These are phyloP conservation scores for Aphelocoma californica DNA, from an alignment of 2,797 vertebrate species.

Conservation along the genomic window DNA sequence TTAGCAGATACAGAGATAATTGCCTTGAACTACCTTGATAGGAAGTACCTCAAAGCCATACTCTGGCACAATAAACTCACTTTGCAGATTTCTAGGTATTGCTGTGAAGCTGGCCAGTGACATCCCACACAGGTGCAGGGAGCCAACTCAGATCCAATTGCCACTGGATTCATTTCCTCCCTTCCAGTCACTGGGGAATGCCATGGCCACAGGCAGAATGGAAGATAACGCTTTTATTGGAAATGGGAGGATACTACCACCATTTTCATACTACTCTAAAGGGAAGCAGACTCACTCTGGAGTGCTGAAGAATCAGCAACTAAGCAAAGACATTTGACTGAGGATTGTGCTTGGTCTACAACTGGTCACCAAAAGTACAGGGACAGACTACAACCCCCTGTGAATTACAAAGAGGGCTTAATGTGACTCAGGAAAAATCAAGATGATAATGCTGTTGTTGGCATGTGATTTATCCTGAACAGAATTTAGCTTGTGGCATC, in stretches of 20 bases:
- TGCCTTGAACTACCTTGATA: not conserved
- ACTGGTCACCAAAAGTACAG: not conserved
- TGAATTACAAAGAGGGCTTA: not conserved
- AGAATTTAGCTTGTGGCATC: not conserved
- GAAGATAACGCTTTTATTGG: not conserved
- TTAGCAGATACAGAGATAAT: not conserved
- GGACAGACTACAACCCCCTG: not conserved
- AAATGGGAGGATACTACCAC: not conserved
- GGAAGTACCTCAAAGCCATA: not conserved
- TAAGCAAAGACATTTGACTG: not conserved
- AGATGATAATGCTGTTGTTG: not conserved
- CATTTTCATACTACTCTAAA: not conserved
- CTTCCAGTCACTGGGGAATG: not conserved
- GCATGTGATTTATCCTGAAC: not conserved
- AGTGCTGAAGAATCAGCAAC: not conserved
- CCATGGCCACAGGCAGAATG: rapidly evolving
- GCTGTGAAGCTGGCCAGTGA: not conserved
- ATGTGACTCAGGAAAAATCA: not conserved
- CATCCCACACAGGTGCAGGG: not conserved
- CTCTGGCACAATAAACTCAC: not conserved
- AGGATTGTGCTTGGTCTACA: not conserved
- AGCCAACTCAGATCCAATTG: not conserved
- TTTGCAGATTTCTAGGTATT: not conserved
- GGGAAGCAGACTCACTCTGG: not conserved
- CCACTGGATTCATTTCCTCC: not conserved